Percentiles rank a stretch among this genome's conserved stretches.
Conservation (phyloP, 2,888 invertebrate species). For the Volucella bombylans region DNA sequence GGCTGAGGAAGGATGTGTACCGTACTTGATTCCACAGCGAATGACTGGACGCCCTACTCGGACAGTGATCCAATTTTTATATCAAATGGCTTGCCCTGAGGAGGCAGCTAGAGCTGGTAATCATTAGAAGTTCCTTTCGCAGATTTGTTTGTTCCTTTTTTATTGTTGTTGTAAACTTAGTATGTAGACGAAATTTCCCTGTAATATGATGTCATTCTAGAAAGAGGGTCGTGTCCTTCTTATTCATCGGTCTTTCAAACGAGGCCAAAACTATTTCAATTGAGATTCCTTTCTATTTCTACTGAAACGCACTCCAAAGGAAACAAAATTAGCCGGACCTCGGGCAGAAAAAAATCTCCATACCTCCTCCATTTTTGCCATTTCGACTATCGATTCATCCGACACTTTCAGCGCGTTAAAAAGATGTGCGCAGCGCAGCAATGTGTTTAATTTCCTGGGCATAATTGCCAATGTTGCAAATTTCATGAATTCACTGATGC, state of each 20-base stretch:
- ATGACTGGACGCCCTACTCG: conserved; percentile 85
- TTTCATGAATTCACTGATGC: conserved; percentile 58
- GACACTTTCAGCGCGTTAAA: conserved; percentile 23
- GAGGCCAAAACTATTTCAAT: too few species aligned
- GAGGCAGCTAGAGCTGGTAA: not conserved
- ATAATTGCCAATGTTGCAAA: conserved; percentile 68
- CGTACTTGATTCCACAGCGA: conserved; percentile 84
- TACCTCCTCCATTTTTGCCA: conserved; percentile 34
- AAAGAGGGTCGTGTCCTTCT: too few species aligned
- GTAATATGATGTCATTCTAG: too few species aligned
- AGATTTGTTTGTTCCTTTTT: too few species aligned
- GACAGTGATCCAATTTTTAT: conserved; percentile 83
- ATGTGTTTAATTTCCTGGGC: conserved; percentile 71
- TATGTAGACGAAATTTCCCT: too few species aligned
- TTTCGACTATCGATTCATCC: conserved; percentile 47
- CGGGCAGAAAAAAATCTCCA: not conserved
- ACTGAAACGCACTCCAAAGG: too few species aligned
- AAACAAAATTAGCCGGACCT: too few species aligned
- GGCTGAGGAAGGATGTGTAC: conserved; percentile 83
- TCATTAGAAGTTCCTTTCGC: too few species aligned
- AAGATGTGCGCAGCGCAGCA: conserved; percentile 24
- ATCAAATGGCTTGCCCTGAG: conserved; percentile 75
- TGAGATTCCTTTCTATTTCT: too few species aligned
- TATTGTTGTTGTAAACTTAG: too few species aligned
- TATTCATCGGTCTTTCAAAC: too few species aligned